A percentile compares a stretch with the other conserved stretches of the same genome.
Evolutionary conservation across 2,113 vertebrate genomes (phyloP).

Genomic region (Laticauda colubrina): DNA sequence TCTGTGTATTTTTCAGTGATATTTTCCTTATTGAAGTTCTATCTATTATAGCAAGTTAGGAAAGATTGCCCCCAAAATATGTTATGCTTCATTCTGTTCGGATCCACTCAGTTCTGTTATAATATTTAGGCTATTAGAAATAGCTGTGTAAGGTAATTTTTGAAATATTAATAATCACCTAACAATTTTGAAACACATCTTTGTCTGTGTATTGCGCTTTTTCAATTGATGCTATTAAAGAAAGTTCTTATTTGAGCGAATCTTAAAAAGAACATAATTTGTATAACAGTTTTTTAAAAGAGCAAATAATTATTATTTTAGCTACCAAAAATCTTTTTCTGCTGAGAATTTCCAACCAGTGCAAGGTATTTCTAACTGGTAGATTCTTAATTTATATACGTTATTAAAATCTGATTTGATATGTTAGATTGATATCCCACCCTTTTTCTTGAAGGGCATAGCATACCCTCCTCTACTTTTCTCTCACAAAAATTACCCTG

Average conservation of each 20-base stretch:
- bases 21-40: background rate
- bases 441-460: background rate
- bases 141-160: background rate
- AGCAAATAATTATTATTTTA: background rate
- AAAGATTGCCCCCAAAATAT: background rate
- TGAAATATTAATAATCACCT: background rate
- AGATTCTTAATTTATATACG: background rate
- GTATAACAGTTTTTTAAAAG: background rate
- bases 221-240: background rate
- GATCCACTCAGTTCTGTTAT: background rate
- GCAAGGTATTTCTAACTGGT: background rate
- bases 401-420: background rate
- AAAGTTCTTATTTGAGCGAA: background rate
- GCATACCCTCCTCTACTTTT: background rate
- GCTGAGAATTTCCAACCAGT: background rate
- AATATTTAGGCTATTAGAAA: background rate
- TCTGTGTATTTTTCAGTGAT: background rate
- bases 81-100: background rate
- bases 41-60: background rate
- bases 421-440: background rate
- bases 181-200: background rate
- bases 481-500: background rate
- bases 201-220: background rate
- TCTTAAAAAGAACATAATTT: background rate
- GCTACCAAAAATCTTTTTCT: background rate